Percentiles rank a stretch among this genome's conserved stretches.
phyloP scores from a whole-genome alignment of 1,140 invertebrate genomes.

The Centruroides sculpturatus region DNA sequence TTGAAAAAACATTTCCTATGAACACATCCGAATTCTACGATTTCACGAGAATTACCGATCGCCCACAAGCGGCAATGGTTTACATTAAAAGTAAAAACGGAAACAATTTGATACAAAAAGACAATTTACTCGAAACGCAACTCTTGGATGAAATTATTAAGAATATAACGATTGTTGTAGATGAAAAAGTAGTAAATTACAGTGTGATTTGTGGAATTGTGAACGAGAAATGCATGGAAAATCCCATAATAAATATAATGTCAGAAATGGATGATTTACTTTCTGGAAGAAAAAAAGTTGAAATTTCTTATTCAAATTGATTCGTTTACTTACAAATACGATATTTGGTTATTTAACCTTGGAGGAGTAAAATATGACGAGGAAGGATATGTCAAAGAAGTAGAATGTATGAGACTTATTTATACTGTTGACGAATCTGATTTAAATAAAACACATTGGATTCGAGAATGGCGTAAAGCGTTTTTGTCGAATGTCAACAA shows the following conservation, averaged over 20 bases:
- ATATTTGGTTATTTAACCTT: conserved; percentile 69
- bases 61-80: conserved; percentile 37
- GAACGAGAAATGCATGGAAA: conserved; percentile 62
- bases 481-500: conserved; percentile 61
- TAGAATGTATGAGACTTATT: conserved; percentile 63
- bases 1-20: too few relatives aligned
- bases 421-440: conserved; percentile 68
- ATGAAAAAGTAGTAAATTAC: conserved; percentile 31
- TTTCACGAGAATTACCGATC: too few relatives aligned
- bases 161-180: conserved; percentile 46
- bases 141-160: conserved; percentile 56
- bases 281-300: conserved; percentile 52
- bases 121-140: conserved; percentile 59
- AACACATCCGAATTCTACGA: too few relatives aligned
- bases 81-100: conserved; percentile 69
- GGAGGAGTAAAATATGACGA: conserved; percentile 58
- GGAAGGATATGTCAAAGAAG: conserved; percentile 51
- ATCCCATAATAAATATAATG: conserved; percentile 54
- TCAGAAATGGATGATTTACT: conserved; percentile 58
- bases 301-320: conserved; percentile 78
- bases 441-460: conserved; percentile 62
- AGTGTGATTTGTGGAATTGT: conserved; percentile 65
- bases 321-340: conserved; percentile 63
- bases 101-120: conserved; percentile 54
- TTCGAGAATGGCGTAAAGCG: conserved; percentile 57